Base-by-base conservation (phyloP, 2,113 vertebrate species). In the Mesocricetus auratus region DNA sequence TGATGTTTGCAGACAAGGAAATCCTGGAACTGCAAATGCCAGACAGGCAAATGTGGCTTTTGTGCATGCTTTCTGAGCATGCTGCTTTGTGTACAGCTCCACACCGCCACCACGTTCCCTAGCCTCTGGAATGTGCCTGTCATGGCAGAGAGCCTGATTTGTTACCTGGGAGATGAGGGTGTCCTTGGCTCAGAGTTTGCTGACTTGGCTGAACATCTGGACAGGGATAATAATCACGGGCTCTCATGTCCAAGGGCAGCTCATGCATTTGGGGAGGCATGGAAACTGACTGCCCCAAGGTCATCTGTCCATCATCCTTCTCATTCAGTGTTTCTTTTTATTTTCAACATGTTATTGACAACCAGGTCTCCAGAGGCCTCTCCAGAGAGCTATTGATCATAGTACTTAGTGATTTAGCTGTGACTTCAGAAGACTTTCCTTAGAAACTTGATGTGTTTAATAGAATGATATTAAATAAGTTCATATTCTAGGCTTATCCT, bases 21-120 rank as follows among this genome's bases (percentile, higher is more conserved):
- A 62, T 91, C 88, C 50, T 79, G 91, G 71, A 91, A 96, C 53
- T 89, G 93, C 69, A 97, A 97, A 97, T 94, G 96, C 94, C 96
- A 94, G 91, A 47, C 42, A 1, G 47, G 94, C 79, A 93, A 96
- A 83, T 0, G 36, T 71, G 71, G 86, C 94, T 89, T 95, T 95
- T 93, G 91, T 96, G 95, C 86, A 11, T 64, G 47, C 33, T 93
- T 97, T 96, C 94, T 92, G 93, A 97, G 94, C 78, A 87, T 22
- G 26, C 47, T 56, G 12, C 42, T 89, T n/a, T 69, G 73, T 74
- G 33, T 45, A 45, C 86, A 82, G 21, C 64, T 93, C n/a, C 24
- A 85, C 73, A 88, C 24, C 90, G 92, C 58, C n/a, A 4, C 0
- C 68, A 77, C 22, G 75, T 88, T 91, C 74, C 86, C 93, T 56